Percentiles rank a stretch among this genome's conserved stretches.
Conservation (phyloP, 2,888 invertebrate species). For the Hirtodrosophila cameraria region DNA sequence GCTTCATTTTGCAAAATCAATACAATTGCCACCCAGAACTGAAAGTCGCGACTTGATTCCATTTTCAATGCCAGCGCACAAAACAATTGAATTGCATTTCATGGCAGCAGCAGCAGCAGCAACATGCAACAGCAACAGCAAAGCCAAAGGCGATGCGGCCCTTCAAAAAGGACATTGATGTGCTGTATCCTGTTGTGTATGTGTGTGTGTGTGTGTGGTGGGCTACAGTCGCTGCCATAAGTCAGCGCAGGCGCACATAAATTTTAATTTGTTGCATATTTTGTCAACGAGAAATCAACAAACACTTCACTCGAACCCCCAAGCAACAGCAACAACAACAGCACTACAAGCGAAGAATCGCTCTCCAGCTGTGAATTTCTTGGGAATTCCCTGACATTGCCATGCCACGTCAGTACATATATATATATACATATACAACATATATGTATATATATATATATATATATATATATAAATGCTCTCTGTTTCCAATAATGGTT, state of each 20-base stretch:
- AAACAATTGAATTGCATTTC: conserved; percentile 83
- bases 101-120: conserved; percentile 29
- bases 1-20: conserved; percentile 70
- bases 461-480: no score
- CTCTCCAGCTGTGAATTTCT: conserved; percentile 83
- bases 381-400: conserved; percentile 80
- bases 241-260: conserved; percentile 69
- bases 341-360: background rate
- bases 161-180: conserved; percentile 73
- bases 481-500: conserved; percentile 72
- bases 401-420: conserved; percentile 22
- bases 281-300: conserved; percentile 76
- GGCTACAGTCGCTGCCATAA: conserved; percentile 46
- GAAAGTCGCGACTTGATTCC: conserved; percentile 21
- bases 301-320: conserved; percentile 42
- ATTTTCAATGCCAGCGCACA: conserved; percentile 53
- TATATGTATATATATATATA: conserved; percentile 1
- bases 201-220: background rate
- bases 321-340: background rate
- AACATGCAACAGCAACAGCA: background rate
- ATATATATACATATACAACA: background rate
- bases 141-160: conserved; percentile 27
- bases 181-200: conserved; percentile 71
- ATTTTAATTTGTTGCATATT: conserved; percentile 80
- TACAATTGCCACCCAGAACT: conserved; percentile 82